Conservation (phyloP, 2,113 vertebrate genomes). For the Hippocampus guttulatus region DNA sequence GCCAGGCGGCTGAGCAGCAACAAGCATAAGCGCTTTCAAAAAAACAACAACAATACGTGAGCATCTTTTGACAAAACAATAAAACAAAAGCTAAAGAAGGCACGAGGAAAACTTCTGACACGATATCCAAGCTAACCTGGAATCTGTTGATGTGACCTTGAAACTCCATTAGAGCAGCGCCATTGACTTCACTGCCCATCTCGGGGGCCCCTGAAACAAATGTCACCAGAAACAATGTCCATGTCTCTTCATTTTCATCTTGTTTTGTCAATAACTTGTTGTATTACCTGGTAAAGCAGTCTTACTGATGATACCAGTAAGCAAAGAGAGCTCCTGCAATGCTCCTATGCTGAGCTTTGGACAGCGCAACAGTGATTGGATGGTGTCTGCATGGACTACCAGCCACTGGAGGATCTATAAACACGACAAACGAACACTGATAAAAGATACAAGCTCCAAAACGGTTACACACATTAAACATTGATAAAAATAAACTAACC, state of each 20-base stretch:
- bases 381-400: constrained; percentile 89
- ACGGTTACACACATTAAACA: not conserved
- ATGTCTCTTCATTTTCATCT: no score
- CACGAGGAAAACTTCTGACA: not conserved
- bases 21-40: constrained; percentile 83
- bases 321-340: constrained; percentile 85
- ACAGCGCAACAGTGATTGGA: constrained; percentile 88
- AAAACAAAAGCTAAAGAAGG: not conserved
- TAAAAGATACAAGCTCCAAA: not conserved
- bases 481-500: not conserved
- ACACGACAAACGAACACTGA: not conserved
- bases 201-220: constrained; percentile 77
- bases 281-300: constrained; percentile 87
- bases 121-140: constrained; percentile 75
- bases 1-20: constrained; percentile 86
- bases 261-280: not conserved
- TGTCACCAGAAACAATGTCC: not conserved
- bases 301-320: constrained; percentile 96
- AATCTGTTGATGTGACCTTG: constrained; percentile 91
- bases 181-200: constrained; percentile 77
- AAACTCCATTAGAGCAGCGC: constrained; percentile 83
- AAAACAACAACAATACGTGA: not conserved
- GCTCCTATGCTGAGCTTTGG: constrained; percentile 84
- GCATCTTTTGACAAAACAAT: not conserved
- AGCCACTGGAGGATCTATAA: constrained; percentile 90